Conservation (phyloP, 2,888 invertebrate genomes). For the Tryphoninae sp. region DNA sequence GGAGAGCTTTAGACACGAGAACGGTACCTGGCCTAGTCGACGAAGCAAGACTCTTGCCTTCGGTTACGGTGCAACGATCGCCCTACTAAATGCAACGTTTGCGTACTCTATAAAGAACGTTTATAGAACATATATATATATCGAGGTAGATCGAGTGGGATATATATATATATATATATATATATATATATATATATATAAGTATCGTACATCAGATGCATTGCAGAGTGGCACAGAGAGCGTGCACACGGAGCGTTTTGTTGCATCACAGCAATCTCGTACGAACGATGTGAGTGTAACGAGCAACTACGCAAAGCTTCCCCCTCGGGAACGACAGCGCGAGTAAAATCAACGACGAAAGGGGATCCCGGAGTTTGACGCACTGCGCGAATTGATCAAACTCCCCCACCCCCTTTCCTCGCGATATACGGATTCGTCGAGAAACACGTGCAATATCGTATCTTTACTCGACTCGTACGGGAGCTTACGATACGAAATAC, state of each 20-base stretch:
- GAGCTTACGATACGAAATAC: background rate
- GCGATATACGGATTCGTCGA: background rate
- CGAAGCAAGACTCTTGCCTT: conserved; percentile 61
- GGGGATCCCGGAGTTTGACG: conserved; percentile 39
- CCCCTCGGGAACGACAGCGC: conserved; percentile 32
- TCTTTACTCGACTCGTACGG: background rate
- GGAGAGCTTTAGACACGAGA: conserved; percentile 36
- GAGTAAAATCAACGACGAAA: conserved; percentile 28
- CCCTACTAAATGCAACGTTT: conserved; percentile 59
- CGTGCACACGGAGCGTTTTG: conserved; percentile 24
- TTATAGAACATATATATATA: background rate
- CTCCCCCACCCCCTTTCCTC: background rate
- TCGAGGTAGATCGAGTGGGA: background rate
- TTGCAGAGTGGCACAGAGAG: conserved; percentile 53
- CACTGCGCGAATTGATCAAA: conserved; percentile 39
- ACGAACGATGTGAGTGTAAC: conserved; percentile 46
- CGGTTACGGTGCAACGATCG: conserved; percentile 63
- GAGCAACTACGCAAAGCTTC: conserved; percentile 23
- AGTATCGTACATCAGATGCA: conserved; percentile 27
- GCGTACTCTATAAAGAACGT: conserved; percentile 43
- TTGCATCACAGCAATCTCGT: conserved; percentile 58
- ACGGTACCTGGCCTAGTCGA: conserved; percentile 57
- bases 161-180: conserved; percentile 12
- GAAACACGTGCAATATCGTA: background rate
- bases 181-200: conserved; percentile 8